Base-by-base conservation (phyloP, 2,113 vertebrate genomes). In the Hystrix cristata region DNA sequence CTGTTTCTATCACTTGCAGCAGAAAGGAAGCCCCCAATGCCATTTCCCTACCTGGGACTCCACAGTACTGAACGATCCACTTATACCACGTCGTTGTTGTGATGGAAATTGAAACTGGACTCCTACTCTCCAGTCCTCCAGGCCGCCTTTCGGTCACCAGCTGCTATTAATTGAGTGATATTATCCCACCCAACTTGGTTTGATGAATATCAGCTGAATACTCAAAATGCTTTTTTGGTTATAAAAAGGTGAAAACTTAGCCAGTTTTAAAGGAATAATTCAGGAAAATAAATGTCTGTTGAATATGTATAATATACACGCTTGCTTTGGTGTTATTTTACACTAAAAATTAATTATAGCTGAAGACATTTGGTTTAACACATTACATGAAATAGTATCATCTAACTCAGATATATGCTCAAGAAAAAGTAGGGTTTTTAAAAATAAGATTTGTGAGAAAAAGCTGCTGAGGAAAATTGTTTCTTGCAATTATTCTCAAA, bases 401-500 rank as follows among this genome's bases (percentile, higher is more conserved):
- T 85, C 16, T 85, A 48, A 38, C 83, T 86, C 65, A 69, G 34
- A n/a, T 80, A 59, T 10, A 57, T 16, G 48, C 46, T 91, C 71
- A 87, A 94, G 55, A 25, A 62, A 80, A 94, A 55, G 29, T 46
- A n/a, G n/a, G 10, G 18, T 60, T 60, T 87, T 90, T 57, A 14
- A 25, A 71, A 96, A 89, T 7, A 90, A 88, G 3, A 82, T 81
- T 57, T 59, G 23, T 57, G 9, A 91, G 88, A 31, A 69, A 88
- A 78, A 80, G 5, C 38, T 93, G 31, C 31, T 69, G 29, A 27
- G 9, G 94, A 93, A 57, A 48, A 48, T 59, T 78, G 3, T n/a
- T 84, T 78, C 16, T 38, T 72, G 31, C 16, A 15, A 90, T 48
- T 23, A 34, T 69, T 95, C 78, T 62, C 95, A 92, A 85, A 85